Conservation (phyloP, 2,113 vertebrate species). For the Progne subis region DNA sequence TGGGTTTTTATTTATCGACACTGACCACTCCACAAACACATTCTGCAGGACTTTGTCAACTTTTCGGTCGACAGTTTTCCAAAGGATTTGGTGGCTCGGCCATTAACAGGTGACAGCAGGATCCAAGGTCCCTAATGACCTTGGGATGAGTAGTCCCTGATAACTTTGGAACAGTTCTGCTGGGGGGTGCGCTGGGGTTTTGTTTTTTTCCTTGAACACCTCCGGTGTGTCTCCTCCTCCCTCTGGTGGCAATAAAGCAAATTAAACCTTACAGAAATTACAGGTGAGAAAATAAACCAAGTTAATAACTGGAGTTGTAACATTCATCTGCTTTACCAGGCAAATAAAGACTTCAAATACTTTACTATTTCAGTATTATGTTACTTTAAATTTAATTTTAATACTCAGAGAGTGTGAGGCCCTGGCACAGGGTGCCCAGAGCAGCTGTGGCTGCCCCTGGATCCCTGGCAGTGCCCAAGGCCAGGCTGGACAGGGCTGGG, state of each 20-base stretch:
- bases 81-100: neutral
- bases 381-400: neutral
- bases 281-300: neutral
- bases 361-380: neutral
- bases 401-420: neutral
- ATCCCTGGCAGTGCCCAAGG: neutral
- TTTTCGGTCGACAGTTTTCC: neutral
- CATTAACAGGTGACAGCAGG: neutral
- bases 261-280: neutral
- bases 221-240: neutral
- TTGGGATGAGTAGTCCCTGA: neutral
- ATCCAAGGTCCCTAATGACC: neutral
- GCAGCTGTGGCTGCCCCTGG: neutral
- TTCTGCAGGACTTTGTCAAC: too few species aligned
- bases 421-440: neutral
- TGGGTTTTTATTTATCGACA: neutral
- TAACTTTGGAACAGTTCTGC: neutral
- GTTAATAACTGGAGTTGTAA: neutral
- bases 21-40: fast-evolving
- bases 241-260: constrained; percentile 3
- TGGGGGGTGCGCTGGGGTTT: neutral
- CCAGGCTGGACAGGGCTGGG: neutral
- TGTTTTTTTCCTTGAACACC: neutral
- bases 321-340: neutral
- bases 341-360: neutral